A percentile compares a stretch with the other conserved stretches of the same genome.
Conservation (phyloP, 1,140 invertebrate species). For the Carposina sasakii region DNA sequence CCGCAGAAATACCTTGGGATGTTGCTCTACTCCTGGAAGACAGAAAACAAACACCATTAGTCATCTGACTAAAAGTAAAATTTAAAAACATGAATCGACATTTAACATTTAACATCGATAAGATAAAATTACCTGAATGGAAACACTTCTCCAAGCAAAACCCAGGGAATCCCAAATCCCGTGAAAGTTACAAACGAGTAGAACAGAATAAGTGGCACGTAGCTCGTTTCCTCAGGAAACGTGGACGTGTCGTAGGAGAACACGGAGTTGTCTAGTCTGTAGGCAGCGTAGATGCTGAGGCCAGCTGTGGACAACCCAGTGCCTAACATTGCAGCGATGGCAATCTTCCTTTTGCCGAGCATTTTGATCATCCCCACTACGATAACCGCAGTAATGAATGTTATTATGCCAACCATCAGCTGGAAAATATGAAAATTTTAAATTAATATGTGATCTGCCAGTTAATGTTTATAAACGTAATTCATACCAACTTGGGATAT, state of each 20-base stretch:
- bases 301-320: constrained; percentile 32
- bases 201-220: constrained; percentile 41
- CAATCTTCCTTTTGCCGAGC: constrained; percentile 56
- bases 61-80: neutral
- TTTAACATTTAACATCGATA: too few species aligned
- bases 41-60: constrained; percentile 19
- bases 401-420: constrained; percentile 59
- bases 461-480: too few species aligned
- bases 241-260: constrained; percentile 49
- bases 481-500: too few species aligned
- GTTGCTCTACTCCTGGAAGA: constrained; percentile 70
- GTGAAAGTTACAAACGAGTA: constrained; percentile 45
- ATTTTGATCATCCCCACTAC: constrained; percentile 73
- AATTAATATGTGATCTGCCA: constrained; percentile 4
- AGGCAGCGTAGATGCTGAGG: constrained; percentile 42
- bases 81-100: too few species aligned
- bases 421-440: constrained; percentile 31
- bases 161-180: constrained; percentile 50
- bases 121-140: constrained; percentile 45
- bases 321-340: constrained; percentile 35
- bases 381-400: constrained; percentile 40
- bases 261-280: constrained; percentile 32
- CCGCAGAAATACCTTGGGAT: constrained; percentile 74
- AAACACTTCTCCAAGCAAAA: constrained; percentile 58
- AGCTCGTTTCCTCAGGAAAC: constrained; percentile 43